Conservation (phyloP, 2,888 invertebrate species). For the Heteromyza rotundicornis region DNA sequence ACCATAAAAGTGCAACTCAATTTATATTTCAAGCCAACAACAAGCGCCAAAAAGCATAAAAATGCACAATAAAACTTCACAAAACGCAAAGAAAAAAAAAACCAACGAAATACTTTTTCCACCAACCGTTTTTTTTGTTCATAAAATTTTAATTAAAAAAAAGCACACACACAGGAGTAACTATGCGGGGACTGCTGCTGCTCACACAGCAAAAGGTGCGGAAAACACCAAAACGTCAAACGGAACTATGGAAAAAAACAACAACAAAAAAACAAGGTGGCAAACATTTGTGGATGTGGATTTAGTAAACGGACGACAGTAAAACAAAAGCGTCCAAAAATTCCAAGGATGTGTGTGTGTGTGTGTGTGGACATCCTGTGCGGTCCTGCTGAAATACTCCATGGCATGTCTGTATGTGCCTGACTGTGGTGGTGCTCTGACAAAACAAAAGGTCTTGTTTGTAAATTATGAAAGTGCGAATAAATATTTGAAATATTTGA, state of each 20-base stretch:
- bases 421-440: not conserved
- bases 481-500: no score
- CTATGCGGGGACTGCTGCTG: not conserved
- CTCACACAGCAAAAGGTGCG: not conserved
- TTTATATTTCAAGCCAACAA: constrained; percentile 14
- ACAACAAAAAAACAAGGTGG: not conserved
- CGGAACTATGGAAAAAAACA: not conserved
- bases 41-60: constrained; percentile 8
- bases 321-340: not conserved
- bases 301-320: no score
- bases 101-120: constrained; percentile 3
- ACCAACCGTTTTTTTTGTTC: not conserved
- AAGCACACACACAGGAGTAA: not conserved
- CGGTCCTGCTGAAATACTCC: not conserved
- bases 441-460: not conserved
- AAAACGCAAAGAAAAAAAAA: constrained; percentile 6
- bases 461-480: not conserved
- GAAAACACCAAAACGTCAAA: not conserved
- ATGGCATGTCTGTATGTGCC: not conserved
- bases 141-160: constrained; percentile 6
- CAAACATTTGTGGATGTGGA: not conserved
- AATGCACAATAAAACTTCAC: constrained; percentile 10
- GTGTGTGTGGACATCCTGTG: not conserved
- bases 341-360: not conserved
- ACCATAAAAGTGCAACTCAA: constrained; percentile 28